These are phyloP conservation scores for Ormyrus pomaceus DNA, from an alignment of 2,888 invertebrate genomes.

Conservation along the genomic window DNA sequence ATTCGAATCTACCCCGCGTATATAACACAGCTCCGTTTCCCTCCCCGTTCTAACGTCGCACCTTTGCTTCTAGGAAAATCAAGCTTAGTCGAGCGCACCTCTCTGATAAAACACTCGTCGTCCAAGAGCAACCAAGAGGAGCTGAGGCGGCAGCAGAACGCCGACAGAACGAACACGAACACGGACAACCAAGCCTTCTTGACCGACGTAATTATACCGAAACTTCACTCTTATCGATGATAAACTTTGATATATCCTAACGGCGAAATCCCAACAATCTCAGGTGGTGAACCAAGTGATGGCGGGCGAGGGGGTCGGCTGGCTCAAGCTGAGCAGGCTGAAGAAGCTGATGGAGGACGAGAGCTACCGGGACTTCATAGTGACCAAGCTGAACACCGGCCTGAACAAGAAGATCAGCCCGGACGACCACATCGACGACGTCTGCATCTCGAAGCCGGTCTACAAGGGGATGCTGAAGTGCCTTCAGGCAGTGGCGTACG, in stretches of 20 bases:
- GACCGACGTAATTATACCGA: conserved; percentile 83
- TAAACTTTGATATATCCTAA: background rate
- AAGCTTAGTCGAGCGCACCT: conserved; percentile 92
- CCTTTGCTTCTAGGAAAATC: conserved; percentile 76
- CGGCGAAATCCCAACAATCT: conserved; percentile 46
- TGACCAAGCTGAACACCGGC: conserved; percentile 95
- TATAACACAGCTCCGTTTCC: too few relatives aligned
- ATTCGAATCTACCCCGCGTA: background rate
- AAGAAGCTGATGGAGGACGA: conserved; percentile 99
- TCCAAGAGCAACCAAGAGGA: conserved; percentile 83
- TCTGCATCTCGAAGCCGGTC: conserved; percentile 92
- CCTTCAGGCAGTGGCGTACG: conserved; percentile 91
- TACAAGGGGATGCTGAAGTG: conserved; percentile 98
- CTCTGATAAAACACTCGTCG: conserved; percentile 89
- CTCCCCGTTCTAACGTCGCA: background rate
- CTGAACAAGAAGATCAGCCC: conserved; percentile 94
- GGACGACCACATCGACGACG: conserved; percentile 98
- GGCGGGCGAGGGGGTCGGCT: conserved; percentile 96
- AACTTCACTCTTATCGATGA: background rate
- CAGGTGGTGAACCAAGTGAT: conserved; percentile 88
- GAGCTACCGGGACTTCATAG: conserved; percentile 95
- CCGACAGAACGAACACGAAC: conserved; percentile 85
- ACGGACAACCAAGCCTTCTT: conserved; percentile 95
- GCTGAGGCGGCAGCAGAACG: conserved; percentile 82
- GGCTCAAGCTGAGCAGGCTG: conserved; percentile 94